Evolutionary conservation across 2,113 vertebrate species (phyloP).

Genomic region (Rhipidura dahli): DNA sequence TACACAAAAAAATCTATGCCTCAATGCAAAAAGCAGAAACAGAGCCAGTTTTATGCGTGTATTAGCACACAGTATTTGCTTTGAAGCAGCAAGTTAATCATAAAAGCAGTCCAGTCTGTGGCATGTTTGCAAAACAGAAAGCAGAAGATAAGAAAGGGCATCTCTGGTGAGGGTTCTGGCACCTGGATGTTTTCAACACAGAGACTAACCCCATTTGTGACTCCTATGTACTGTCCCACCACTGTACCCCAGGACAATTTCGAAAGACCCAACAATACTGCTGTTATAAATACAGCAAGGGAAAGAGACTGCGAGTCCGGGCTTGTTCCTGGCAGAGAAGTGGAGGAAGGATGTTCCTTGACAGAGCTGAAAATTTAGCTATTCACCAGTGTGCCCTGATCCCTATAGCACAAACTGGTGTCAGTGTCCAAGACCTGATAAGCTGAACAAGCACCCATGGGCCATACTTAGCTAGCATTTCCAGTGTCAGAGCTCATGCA

Average conservation of each 20-base stretch:
- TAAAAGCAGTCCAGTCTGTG: not conserved
- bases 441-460: not conserved
- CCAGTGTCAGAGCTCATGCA: not conserved
- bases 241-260: accelerated
- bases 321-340: not conserved
- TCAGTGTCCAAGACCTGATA: not conserved
- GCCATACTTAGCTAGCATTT: not conserved
- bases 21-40: not conserved
- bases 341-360: too few species aligned
- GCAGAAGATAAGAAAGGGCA: not conserved
- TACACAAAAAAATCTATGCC: not conserved
- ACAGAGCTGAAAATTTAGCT: not conserved
- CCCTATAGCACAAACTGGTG: not conserved
- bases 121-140: not conserved
- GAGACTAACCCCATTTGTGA: accelerated
- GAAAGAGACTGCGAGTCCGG: not conserved
- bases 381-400: not conserved
- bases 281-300: not conserved
- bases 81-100: not conserved
- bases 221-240: not conserved
- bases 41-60: not conserved
- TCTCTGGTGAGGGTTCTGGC: not conserved
- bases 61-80: not conserved
- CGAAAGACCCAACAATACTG: not conserved
- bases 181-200: not conserved